Percentiles rank a stretch among this genome's conserved stretches.
Evolutionary conservation across 2,797 vertebrate species (phyloP).

Genomic region (Aeoliscus strigatus): DNA sequence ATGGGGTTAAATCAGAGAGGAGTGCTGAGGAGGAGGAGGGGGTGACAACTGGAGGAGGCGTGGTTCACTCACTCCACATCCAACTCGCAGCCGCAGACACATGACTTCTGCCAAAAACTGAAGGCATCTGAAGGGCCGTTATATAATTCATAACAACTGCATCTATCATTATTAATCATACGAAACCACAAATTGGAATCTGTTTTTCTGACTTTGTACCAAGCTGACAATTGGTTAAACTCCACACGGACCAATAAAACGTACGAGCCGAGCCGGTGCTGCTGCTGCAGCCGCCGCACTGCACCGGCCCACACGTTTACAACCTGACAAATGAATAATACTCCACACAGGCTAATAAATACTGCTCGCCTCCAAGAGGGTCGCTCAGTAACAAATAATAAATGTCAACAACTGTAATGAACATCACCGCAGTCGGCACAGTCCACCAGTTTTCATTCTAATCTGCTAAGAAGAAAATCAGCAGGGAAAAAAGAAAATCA

Average conservation of each 20-base stretch:
- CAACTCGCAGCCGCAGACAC: slow-evolving; percentile 36
- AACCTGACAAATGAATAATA: slow-evolving; percentile 45
- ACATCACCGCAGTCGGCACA: no score
- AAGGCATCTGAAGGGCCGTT: slow-evolving; percentile 43
- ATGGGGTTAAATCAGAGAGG: no score
- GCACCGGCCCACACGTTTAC: no score
- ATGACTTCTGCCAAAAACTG: slow-evolving; percentile 28
- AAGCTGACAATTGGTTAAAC: slow-evolving; percentile 32
- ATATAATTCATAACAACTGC: slow-evolving; percentile 49
- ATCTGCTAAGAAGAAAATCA: no score
- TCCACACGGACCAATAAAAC: slow-evolving; percentile 44
- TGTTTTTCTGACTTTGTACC: slow-evolving; percentile 27
- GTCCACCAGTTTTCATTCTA: no score
- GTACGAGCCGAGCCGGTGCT: no score
- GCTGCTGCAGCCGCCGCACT: no score
- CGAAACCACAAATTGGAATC: slow-evolving; percentile 34
- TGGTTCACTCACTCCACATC: slow-evolving; percentile 13
- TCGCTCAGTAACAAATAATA: slow-evolving; percentile 40
- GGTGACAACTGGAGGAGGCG: background rate
- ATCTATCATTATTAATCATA: slow-evolving; percentile 50
- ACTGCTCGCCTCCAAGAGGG: slow-evolving; percentile 7
- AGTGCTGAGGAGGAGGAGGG: background rate
- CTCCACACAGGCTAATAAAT: slow-evolving; percentile 38
- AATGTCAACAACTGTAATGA: slow-evolving; percentile 39
- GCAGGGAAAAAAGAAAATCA: no score